Evolutionary conservation across 2,888 invertebrate genomes (phyloP), one percentile per base, ranked within the genome.

Genomic region (Beris chalybata): DNA sequence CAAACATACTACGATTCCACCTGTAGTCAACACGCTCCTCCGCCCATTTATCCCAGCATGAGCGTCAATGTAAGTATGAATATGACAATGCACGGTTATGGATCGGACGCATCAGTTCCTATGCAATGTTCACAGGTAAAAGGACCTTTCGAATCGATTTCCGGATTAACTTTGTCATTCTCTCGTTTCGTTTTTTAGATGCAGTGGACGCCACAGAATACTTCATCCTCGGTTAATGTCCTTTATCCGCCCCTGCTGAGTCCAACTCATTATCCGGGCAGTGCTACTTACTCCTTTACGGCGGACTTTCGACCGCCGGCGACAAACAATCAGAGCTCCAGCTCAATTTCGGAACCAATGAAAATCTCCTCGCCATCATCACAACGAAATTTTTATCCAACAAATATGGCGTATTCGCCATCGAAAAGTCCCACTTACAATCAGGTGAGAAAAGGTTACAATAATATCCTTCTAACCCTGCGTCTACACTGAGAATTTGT

Each of bases 31-130:
- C 79, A 57, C 50, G 57, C 57, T 50, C 57, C 65, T 15, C 65
- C 65, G 13, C 79, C 87, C 0, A 84, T 90, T 71, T 93, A 93
- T 78, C 94, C 95, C 67, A 91, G 94, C 75, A 96, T 97, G 96
- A 94, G 93, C 75, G 95, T 97, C 71, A 97, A 97, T 77, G 95
- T 97, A 52, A 80, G 78, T 73, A 97, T 97, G 96, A 96, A 95
- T 79, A 97, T 97, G 96, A 96, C 96, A 66, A 95, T 96, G 91
- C 94, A 94, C 71, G 89, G 89, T 2, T 89, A 89, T 73, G 71
- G 71, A 59, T 75, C 81, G 74, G 72, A 82, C 76, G 77, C 79
- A 72, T 50, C 76, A 43, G 75, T 80, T 69, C 79, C 81, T 48
- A 77, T 81, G 80, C 76, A 80, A 78, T 90, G 89, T 75, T 88